Conservation (phyloP, 2,888 invertebrate genomes). For the Tinea pellionella region DNA sequence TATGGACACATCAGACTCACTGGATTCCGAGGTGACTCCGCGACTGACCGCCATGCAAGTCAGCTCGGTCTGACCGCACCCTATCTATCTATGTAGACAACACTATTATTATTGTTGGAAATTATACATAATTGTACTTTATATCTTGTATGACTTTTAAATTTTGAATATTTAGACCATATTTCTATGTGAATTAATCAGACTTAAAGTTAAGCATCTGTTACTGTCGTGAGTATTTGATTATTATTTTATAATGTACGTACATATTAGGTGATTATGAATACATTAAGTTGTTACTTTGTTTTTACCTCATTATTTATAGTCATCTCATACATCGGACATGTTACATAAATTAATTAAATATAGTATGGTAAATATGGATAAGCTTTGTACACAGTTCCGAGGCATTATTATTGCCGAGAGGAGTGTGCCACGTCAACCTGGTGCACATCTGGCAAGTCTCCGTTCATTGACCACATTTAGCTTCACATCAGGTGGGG, state of each 20-base stretch:
- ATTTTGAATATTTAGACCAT: slow-evolving; percentile 5
- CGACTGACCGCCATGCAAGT: slow-evolving; percentile 71
- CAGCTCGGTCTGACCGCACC: slow-evolving; percentile 60
- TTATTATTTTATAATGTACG: not conserved
- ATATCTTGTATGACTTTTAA: slow-evolving; percentile 5
- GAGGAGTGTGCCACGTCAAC: no score
- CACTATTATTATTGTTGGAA: slow-evolving; percentile 1
- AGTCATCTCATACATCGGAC: not conserved
- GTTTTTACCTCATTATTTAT: not conserved
- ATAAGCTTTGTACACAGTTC: no score
- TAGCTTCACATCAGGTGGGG: no score
- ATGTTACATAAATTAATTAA: not conserved
- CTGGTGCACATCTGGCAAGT: no score
- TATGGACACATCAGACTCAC: slow-evolving; percentile 53
- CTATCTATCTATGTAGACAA: not conserved
- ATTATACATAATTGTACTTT: slow-evolving; percentile 4
- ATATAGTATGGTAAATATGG: no score
- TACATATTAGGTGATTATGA: not conserved
- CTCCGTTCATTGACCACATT: no score
- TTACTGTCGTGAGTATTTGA: not conserved
- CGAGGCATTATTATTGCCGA: no score
- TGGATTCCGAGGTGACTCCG: slow-evolving; percentile 61
- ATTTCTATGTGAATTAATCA: not conserved
- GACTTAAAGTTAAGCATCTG: not conserved
- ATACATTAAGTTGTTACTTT: not conserved